Base-by-base conservation (phyloP, 1,140 invertebrate species). In the Octopus bimaculoides region DNA sequence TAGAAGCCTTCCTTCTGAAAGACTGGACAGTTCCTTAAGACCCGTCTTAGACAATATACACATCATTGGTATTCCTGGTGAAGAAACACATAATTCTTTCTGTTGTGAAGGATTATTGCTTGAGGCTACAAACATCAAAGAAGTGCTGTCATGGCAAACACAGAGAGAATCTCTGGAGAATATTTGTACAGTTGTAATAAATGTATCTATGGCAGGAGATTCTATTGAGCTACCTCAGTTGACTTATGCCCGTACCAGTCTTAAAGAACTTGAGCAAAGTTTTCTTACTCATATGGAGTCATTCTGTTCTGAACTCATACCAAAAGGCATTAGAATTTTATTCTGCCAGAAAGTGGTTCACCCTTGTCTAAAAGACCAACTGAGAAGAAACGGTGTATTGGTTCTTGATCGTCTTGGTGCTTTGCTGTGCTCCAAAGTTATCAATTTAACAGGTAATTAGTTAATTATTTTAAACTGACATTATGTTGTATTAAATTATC, bases 331-430 rank as follows among this genome's bases (percentile, higher is more conserved):
- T 61, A n/a, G 53, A 52, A 71, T 78, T 52, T 10, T 78, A 14
- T 78, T 78, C 52, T 78, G 77, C 55, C 77, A 78, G 56, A 78
- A 78, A 55, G 77, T 78, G 5, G 26, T 78, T n/a, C 77, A 78
- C 53, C 77, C 77, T 12, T 20, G 55, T 8, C 10, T 78, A 10
- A 56, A 78, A 61, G 52, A 78, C 20, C 66, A 52, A 14, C 55
- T 78, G 56, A 56, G 56, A 95, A 85, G 95, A 94, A 83, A 95
- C 91, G 86, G 95, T 94, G 84, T 95, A 90, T 85, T 96, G 94
- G 82, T 95, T 92, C 74, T 95, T 94, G 77, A 91, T 92, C 86
- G 92, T 77, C 41, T 77, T 66, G 80, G 69, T 71, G 14, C 8
- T 14, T 14, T 7, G 5, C 74, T 41, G 6, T 75, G 74, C 52